Percentiles rank a stretch among this genome's conserved stretches.
Conservation (phyloP, 2,113 vertebrate genomes). For the Siniperca knerii region DNA sequence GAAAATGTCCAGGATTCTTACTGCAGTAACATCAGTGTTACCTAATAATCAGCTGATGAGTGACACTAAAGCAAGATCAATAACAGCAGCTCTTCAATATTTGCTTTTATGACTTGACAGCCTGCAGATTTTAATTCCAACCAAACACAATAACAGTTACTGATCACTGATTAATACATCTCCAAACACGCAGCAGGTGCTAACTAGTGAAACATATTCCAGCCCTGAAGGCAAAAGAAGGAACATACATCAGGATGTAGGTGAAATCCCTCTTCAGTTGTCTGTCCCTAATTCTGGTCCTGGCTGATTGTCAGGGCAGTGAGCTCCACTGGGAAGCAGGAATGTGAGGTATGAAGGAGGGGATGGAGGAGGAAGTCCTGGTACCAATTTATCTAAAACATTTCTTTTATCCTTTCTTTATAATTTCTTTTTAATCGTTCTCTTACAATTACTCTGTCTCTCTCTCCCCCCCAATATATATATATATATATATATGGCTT, state of each 20-base stretch:
- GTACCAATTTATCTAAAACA: neutral
- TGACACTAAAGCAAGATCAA: neutral
- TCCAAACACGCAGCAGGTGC: neutral
- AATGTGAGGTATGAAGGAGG: constrained; percentile 41
- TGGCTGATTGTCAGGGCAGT: constrained; percentile 23
- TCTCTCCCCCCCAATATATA: too few species aligned
- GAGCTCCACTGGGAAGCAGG: constrained; percentile 40
- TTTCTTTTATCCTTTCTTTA: neutral
- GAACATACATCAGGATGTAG: neutral
- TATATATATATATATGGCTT: neutral
- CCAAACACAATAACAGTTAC: neutral
- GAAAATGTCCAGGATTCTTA: neutral
- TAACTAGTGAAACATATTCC: neutral
- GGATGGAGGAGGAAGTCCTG: constrained; percentile 25
- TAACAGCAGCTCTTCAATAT: neutral
- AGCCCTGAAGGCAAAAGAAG: neutral
- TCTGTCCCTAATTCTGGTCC: neutral
- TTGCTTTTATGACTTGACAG: neutral
- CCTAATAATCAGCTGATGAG: neutral
- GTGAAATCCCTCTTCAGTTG: constrained; percentile 10
- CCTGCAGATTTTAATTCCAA: neutral
- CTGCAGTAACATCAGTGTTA: neutral
- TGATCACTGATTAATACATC: neutral
- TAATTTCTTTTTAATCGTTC: neutral
- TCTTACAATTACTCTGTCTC: neutral